Evolutionary conservation across 2,113 vertebrate genomes (phyloP).

Genomic region (Halichoerus grypus): DNA sequence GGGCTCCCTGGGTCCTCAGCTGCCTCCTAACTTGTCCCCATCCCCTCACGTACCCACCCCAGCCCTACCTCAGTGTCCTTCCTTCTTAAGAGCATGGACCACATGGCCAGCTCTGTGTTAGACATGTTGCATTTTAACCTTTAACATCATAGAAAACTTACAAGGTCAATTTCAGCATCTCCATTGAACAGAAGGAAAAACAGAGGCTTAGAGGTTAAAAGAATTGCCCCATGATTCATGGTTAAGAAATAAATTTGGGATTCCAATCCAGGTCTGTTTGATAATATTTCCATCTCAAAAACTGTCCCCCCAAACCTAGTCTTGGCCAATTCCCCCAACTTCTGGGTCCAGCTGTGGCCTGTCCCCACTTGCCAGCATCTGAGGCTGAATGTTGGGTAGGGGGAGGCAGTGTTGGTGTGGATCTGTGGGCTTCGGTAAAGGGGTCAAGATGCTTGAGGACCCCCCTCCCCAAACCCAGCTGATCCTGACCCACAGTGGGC

Average conservation of each 20-base stretch:
- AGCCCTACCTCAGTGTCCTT: not conserved
- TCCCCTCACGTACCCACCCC: rapidly evolving
- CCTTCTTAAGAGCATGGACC: not conserved
- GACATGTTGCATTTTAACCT: not conserved
- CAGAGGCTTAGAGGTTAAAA: not conserved
- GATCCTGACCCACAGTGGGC: rapidly evolving
- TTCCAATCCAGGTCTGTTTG: not conserved
- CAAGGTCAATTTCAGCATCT: not conserved
- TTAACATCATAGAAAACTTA: not conserved
- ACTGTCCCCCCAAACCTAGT: not conserved
- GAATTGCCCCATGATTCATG: rapidly evolving
- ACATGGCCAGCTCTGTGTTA: rapidly evolving
- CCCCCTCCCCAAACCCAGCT: not conserved
- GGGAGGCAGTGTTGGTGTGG: rapidly evolving
- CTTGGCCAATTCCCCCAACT: rapidly evolving
- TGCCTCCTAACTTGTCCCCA: rapidly evolving
- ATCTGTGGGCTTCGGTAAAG: not conserved
- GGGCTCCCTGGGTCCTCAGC: not conserved
- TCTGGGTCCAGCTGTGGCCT: not conserved
- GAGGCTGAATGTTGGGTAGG: not conserved
- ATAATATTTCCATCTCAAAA: not conserved
- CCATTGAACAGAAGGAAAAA: not conserved
- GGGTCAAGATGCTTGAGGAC: not conserved
- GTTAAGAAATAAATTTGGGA: not conserved
- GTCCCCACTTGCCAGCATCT: not conserved